Conservation (phyloP, 2,888 invertebrate genomes). For the Callosobruchus maculatus region DNA sequence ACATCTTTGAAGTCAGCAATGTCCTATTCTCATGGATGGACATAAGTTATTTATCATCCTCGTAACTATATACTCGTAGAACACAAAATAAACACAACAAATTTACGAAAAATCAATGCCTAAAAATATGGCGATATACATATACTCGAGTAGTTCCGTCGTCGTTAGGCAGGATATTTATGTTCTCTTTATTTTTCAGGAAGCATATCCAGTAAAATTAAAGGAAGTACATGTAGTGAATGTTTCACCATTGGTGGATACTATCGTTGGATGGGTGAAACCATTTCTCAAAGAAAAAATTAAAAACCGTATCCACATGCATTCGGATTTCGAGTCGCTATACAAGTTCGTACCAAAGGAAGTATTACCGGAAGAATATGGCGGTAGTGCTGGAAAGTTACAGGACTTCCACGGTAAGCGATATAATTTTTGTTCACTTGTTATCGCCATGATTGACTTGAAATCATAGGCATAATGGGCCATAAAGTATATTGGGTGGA, state of each 20-base stretch:
- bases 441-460: too few species aligned
- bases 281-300: constrained; percentile 87
- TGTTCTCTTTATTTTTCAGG: constrained; percentile 54
- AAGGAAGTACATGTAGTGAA: constrained; percentile 85
- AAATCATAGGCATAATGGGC: too few species aligned
- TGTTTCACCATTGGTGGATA: constrained; percentile 78
- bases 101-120: too few species aligned
- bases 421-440: too few species aligned
- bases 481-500: neutral
- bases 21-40: too few species aligned
- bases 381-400: constrained; percentile 73
- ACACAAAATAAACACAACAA: too few species aligned
- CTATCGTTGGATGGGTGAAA: constrained; percentile 80
- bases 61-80: too few species aligned
- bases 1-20: too few species aligned
- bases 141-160: too few species aligned
- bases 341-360: constrained; percentile 77
- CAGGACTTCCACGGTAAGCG: constrained; percentile 66
- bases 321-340: constrained; percentile 69
- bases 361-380: constrained; percentile 78
- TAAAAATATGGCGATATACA: too few species aligned
- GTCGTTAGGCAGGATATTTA: too few species aligned
- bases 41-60: too few species aligned
- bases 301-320: constrained; percentile 76
- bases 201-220: constrained; percentile 83